Evolutionary conservation across 2,797 vertebrate genomes (phyloP), one percentile per base, ranked within the genome.

Genomic region (Carcharodon carcharias): DNA sequence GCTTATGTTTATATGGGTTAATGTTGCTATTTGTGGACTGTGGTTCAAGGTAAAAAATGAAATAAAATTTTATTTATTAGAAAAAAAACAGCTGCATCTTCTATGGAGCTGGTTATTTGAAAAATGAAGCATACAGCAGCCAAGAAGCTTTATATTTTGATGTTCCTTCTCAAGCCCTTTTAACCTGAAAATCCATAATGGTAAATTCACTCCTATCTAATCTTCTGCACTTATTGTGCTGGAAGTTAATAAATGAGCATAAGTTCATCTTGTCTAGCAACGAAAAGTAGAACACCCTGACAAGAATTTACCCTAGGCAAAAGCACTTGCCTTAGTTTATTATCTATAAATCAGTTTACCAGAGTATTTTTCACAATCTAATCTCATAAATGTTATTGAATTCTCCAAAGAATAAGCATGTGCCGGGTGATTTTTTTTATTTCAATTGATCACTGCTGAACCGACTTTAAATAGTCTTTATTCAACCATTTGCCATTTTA

Each of bases 311-410:
- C 71, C 94, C 67, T 73, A 95, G 50, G 94, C 94, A 77, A 73
- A 77, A 35, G 94, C 94, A 95, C 94, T 50, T 95, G 94, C 94
- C 31, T 77, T 56, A 71, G 67, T 95, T 95, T 73, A 95, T 77
- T 73, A 95, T 95, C 94, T 69, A 73, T 95, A 54, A 95, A 95
- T 95, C 94, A 95, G 94, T 95, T 92, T 95, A 77, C 67, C 50
- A 77, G 31, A 56, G 69, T 69, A 73, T 95, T 95, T 95, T 95
- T 95, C 71, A 95, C 71, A 56, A 95, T 95, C 94, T 95, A 95
- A 95, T 77, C 94, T 95, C 77, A 77, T 95, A 95, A 95, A 95
- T 95, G 94, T 95, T 95, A 95, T 95, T 95, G 94, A 95, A 95
- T 73, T 95, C 94, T 95, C 67, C 65, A 77, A 58, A 95, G 69